Evolutionary conservation across 2,888 invertebrate genomes (phyloP).

Genomic region (Germaria angustata): DNA sequence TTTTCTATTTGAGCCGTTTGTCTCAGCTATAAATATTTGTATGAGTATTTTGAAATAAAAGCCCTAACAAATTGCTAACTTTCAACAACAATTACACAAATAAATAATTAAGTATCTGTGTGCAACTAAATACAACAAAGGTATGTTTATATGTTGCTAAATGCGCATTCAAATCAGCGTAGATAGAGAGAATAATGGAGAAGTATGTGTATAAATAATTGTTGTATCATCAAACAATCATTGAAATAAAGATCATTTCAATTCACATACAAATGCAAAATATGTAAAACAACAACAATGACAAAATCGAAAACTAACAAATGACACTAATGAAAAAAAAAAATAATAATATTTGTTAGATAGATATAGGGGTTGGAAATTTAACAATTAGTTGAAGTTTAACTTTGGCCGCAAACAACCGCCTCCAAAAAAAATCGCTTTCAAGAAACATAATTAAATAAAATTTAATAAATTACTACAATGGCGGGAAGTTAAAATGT

Average conservation of each 20-base stretch:
- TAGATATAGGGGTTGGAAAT: conserved; percentile 50
- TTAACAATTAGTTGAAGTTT: conserved; percentile 63
- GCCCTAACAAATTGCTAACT: conserved; percentile 28
- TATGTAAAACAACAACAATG: conserved; percentile 13
- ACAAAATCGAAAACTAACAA: conserved; percentile 24
- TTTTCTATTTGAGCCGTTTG: not conserved
- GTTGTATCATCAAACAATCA: conserved; percentile 49
- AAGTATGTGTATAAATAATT: not conserved
- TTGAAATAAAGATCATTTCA: conserved; percentile 56
- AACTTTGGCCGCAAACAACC: conserved; percentile 59
- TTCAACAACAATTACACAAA: conserved; percentile 10
- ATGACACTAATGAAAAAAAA: conserved; percentile 11
- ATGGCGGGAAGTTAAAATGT: conserved; percentile 51
- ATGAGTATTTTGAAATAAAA: conserved; percentile 5
- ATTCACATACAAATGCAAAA: conserved; percentile 57
- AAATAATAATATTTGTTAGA: conserved; percentile 42
- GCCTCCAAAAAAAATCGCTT: conserved; percentile 49
- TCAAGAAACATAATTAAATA: not conserved
- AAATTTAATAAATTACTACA: not conserved
- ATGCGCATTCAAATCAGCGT: conserved; percentile 10
- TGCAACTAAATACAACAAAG: not conserved
- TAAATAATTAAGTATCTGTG: not conserved
- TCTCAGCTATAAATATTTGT: not conserved
- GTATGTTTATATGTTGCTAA: not conserved
- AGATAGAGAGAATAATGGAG: conserved; percentile 7